Evolutionary conservation across 1,140 invertebrate species (phyloP).

Genomic region (Notospermus geniculatus): DNA sequence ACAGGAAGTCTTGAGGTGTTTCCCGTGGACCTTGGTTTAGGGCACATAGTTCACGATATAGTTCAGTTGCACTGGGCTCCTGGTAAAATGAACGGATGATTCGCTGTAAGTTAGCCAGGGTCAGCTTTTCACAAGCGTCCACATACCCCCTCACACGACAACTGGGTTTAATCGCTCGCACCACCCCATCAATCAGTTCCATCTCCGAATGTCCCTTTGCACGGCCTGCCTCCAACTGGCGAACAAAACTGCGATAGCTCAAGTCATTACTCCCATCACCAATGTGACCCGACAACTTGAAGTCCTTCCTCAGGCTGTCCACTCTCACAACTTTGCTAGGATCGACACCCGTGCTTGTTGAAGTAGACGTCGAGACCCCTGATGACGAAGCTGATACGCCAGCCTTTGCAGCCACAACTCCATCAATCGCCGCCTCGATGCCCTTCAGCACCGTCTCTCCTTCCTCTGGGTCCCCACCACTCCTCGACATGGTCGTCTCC

Average conservation of each 20-base stretch:
- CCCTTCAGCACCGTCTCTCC: no score
- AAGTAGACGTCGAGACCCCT: no score
- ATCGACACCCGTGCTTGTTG: no score
- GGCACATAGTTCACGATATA: conserved; percentile 13
- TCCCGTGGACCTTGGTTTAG: conserved; percentile 7
- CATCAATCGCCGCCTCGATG: no score
- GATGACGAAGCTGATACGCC: no score
- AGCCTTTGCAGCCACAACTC: no score
- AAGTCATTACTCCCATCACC: conserved; percentile 1
- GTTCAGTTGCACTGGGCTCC: conserved; percentile 15
- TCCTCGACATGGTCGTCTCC: no score
- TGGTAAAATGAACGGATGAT: conserved; percentile 18
- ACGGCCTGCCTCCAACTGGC: conserved; percentile 14
- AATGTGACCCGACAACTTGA: conserved; percentile 18
- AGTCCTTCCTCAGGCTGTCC: no score
- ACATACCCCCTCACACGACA: conserved; percentile 13
- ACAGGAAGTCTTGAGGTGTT: not conserved
- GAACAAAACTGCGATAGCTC: conserved; percentile 5
- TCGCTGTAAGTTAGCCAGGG: not conserved
- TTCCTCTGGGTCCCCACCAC: no score
- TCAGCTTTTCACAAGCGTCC: conserved; percentile 12
- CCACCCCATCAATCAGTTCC: conserved; percentile 10
- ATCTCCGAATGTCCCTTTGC: conserved; percentile 13
- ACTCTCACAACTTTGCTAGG: no score
- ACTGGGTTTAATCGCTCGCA: conserved; percentile 4